A percentile compares a stretch with the other conserved stretches of the same genome.
Evolutionary conservation across 1,140 invertebrate genomes (phyloP).

Genomic region (Cheumatopsyche charites): DNA sequence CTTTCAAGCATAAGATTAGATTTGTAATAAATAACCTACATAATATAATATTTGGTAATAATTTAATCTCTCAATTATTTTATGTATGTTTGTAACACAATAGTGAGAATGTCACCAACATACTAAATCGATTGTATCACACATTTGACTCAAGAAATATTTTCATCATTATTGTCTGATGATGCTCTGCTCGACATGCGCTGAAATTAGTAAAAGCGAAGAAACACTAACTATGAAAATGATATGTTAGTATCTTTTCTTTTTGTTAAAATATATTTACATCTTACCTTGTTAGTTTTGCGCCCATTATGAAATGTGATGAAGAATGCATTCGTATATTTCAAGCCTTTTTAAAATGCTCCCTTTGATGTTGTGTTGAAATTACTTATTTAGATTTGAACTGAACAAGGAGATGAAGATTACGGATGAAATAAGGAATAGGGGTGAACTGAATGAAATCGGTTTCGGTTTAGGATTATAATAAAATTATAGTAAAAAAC

Average conservation of each 20-base stretch:
- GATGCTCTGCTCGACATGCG: slow-evolving; percentile 41
- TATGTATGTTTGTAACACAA: no score
- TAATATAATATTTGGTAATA: no score
- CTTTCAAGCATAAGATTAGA: no score
- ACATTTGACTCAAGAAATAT: background rate
- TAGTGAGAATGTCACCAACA: no score
- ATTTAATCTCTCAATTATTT: no score
- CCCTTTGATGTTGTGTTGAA: no score
- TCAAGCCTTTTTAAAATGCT: no score
- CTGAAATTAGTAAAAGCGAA: slow-evolving; percentile 39
- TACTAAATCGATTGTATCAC: no score
- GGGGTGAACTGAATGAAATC: slow-evolving; percentile 27
- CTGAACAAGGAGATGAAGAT: slow-evolving; percentile 13
- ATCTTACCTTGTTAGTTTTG: slow-evolving; percentile 43
- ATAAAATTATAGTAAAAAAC: slow-evolving; percentile 36
- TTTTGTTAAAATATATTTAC: slow-evolving; percentile 38
- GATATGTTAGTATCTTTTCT: slow-evolving; percentile 41
- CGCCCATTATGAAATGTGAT: slow-evolving; percentile 13
- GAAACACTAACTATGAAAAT: slow-evolving; percentile 3
- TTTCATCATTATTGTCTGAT: background rate
- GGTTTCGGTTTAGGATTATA: slow-evolving; percentile 39
- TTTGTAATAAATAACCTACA: no score
- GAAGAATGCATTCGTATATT: slow-evolving; percentile 18
- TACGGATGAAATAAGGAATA: slow-evolving; percentile 22
- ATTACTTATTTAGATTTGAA: background rate